Evolutionary conservation across 2,888 invertebrate genomes (phyloP), one percentile per base, ranked within the genome.

Genomic region (Brachycybe producta): DNA sequence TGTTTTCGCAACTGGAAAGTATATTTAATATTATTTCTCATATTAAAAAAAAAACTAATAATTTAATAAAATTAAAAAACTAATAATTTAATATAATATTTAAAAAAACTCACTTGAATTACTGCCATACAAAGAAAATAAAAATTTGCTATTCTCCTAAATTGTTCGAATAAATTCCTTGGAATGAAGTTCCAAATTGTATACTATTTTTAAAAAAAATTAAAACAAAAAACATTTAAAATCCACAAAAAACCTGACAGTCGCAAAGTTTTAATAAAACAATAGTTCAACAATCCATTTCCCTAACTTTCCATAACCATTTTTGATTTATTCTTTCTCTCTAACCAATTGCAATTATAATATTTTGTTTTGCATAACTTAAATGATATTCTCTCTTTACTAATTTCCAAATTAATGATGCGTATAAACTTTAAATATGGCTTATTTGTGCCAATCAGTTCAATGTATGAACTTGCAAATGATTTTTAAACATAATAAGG

Each of bases 141-240:
- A 65, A 85, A 84, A 69, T 86, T 87, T 55, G 84, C 86, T 44
- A 85, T 73, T 46, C 87, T 74, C 17, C 82, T 74, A 66, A 87
- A 85, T 70, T 88, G 87, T 62, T 86, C 85, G 59, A 78, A 71
- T 39, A 88, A 67, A 69, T 86, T 87, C 69, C 82, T 82, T 41
- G 84, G 84, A 53, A 86, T 57, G 67, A 87, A 87, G 65, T 77
- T 81, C 67, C 81, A 76, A 53, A 80, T 48, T 11, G 84, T 80
- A 64, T 87, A 87, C 75, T 86, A 79, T 23, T 63, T 61, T 43
- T 27, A 57, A 56, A 49, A 45, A 52, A 50, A 45, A 39, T 35
- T 32, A 11, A 23, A 11, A 26, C 30, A 43, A 44, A 49, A 15
- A 34, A 32, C 23, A 36, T 15, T 21, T 42, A 49, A 24, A 28